Conservation (phyloP, 2,113 vertebrate species). For the Chloroceryle aenea region DNA sequence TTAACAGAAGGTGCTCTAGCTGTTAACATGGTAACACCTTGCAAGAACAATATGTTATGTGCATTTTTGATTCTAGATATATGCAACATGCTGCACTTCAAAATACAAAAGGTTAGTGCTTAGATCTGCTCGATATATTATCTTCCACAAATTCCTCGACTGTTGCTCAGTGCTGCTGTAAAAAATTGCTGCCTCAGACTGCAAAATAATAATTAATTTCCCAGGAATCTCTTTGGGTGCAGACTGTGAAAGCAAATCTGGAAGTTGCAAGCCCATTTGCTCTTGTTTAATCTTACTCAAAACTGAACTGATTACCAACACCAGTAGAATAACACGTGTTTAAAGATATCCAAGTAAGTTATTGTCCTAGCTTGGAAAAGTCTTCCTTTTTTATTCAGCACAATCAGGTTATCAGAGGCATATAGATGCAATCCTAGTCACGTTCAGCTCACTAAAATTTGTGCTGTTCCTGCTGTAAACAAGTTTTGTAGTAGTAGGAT, state of each 20-base stretch:
- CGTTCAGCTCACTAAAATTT: neutral
- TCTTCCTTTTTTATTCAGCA: neutral
- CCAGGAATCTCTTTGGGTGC: conserved; percentile 2
- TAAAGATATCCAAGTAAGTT: neutral
- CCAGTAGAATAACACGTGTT: neutral
- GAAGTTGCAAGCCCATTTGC: neutral
- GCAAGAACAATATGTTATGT: conserved; percentile 40
- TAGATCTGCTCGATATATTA: conserved; percentile 50
- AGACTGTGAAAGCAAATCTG: neutral
- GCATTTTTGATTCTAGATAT: conserved; percentile 39
- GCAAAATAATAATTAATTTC: conserved; percentile 32
- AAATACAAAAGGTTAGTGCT: neutral
- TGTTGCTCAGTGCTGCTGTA: conserved; percentile 27
- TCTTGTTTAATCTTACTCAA: neutral
- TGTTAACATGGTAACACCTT: conserved; percentile 64
- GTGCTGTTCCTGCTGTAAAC: neutral
- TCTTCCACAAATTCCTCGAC: conserved; percentile 9
- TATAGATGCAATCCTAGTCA: neutral
- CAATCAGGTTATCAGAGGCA: neutral
- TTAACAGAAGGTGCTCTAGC: conserved; percentile 36
- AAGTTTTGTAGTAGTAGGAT: neutral
- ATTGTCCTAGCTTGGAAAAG: neutral
- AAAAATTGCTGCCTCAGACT: conserved; percentile 11
- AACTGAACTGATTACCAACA: neutral
- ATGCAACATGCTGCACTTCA: neutral